These are phyloP conservation scores for Etia nguti DNA, from an alignment of 2,113 vertebrate species.

Conservation along the genomic window DNA sequence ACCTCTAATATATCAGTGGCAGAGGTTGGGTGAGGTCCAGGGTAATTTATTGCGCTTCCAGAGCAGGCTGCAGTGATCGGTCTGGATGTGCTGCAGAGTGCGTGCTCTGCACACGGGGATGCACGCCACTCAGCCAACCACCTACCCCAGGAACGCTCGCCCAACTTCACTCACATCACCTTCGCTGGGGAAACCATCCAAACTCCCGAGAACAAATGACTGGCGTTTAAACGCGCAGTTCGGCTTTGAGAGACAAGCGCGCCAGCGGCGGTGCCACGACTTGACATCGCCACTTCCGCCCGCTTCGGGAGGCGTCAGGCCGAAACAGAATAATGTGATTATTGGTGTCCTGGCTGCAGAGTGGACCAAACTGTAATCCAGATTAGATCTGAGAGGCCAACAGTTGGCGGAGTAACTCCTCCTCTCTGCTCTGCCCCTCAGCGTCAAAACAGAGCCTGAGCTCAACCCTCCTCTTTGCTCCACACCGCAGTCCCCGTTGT, in stretches of 20 bases:
- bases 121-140: not conserved
- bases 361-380: conserved; percentile 55
- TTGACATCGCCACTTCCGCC: not conserved
- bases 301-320: not conserved
- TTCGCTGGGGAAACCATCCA: not conserved
- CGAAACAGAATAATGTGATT: conserved; percentile 48
- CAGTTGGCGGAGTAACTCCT: conserved; percentile 11
- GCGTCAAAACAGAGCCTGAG: conserved; percentile 19
- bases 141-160: not conserved
- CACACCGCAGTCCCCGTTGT: conserved; percentile 22
- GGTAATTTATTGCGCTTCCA: not conserved
- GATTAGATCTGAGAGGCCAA: conserved; percentile 45
- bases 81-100: conserved; percentile 39
- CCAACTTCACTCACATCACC: not conserved
- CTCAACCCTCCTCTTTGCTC: not conserved
- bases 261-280: not conserved
- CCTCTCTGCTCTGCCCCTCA: conserved; percentile 1
- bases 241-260: not conserved
- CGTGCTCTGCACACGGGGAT: not conserved
- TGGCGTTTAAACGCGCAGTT: not conserved
- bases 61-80: conserved; percentile 30
- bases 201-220: not conserved
- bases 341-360: conserved; percentile 26
- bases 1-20: not conserved
- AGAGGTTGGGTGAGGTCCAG: not conserved